A percentile compares a stretch with the other conserved stretches of the same genome.
Evolutionary conservation across 2,797 vertebrate genomes (phyloP).

Genomic region (Rhinichthys osculus): DNA sequence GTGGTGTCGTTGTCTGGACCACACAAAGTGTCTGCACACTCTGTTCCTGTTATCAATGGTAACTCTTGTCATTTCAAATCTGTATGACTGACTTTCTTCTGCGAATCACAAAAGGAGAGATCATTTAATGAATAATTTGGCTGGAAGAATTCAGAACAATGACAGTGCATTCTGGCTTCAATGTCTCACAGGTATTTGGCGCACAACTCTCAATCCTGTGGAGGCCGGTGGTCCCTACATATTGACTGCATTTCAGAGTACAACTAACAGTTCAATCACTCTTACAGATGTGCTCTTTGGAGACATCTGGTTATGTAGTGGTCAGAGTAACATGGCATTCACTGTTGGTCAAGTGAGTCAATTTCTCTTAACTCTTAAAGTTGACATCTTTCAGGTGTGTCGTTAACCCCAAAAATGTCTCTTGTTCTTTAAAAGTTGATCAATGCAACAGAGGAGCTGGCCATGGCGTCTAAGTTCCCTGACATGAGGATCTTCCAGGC

Average conservation of each 20-base stretch:
- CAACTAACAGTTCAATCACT: conserved; percentile 15
- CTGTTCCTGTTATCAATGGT: conserved; percentile 68
- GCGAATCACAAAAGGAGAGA: not conserved
- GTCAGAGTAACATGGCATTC: conserved; percentile 97
- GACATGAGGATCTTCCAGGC: conserved; percentile 82
- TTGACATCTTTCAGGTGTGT: not conserved
- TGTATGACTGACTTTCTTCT: not conserved
- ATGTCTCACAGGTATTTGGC: conserved; percentile 78
- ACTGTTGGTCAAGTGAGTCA: conserved; percentile 78
- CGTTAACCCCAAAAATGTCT: not conserved
- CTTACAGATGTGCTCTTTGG: conserved; percentile 88
- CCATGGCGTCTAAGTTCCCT: conserved; percentile 72
- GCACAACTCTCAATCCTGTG: conserved; percentile 79
- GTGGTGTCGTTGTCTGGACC: conserved; percentile 68
- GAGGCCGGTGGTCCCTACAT: conserved; percentile 83
- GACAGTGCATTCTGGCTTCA: not conserved
- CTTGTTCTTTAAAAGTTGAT: conserved; percentile 74
- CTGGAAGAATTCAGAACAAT: not conserved
- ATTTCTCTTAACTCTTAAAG: not conserved
- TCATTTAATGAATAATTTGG: not conserved
- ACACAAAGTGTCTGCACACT: conserved; percentile 46
- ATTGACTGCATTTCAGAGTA: conserved; percentile 69
- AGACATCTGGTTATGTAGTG: conserved; percentile 93
- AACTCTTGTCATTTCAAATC: not conserved
- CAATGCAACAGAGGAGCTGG: conserved; percentile 83